Base-by-base conservation (phyloP, 1,140 invertebrate species). In the Drosophila chauvacae region DNA sequence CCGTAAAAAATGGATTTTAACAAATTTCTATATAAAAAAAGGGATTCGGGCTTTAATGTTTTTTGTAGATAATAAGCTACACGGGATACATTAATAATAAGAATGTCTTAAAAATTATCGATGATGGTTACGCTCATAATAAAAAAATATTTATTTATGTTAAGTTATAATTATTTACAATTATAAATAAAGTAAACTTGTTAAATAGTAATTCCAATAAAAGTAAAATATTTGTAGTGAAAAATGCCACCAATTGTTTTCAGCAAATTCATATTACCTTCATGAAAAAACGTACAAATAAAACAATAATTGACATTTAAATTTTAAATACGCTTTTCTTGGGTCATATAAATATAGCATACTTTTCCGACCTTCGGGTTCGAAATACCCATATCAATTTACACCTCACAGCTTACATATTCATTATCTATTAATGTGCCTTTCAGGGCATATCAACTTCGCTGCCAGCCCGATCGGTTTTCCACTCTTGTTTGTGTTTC, bases 361-460 rank as follows among this genome's bases (percentile, higher is more conserved):
- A 73, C 68, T 72, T 73, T 59, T 73, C 16, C 23, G 68, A 73
- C 68, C 69, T 51, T 42, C 41, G 26, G 48, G 39, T 11, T 14
- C 28, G 33, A 45, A 70, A 56, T 55, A 70, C 28, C 33, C 48
- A 68, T 69, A 70, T 70, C 66, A 68, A 33, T 47, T 70, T 70
- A 68, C 66, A 70, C 39, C 48, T 35, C 45, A 30, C 7, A 45
- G 48, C 33, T 37, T 23, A 20, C 66, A 39, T 59, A 72, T 50
- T 72, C 45, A 72, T 72, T 60, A 44, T 72, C 37, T 72, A 60
- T 72, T 51, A 70, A 70, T 72, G 70, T 23, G 55, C 14, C 53
- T 51, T 73, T 72, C 30, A 60, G 68, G 68, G 70, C 55, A 72
- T 72, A 72, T 73, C 70, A 60, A 37, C 68, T 50, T 59, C 37